phyloP scores from a whole-genome alignment of 2,888 invertebrate genomes.

The Amiota communis region DNA sequence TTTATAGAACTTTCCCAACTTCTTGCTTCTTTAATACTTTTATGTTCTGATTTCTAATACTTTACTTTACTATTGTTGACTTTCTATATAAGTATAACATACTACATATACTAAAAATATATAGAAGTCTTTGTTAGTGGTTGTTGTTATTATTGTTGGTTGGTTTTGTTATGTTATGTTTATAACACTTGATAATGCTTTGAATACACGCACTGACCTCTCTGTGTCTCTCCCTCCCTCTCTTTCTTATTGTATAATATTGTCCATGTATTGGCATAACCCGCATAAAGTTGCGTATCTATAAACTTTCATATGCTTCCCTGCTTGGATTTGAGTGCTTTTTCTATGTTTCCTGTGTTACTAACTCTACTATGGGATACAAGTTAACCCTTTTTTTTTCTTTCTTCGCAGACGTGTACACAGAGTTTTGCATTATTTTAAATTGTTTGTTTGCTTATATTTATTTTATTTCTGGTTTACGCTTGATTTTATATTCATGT shows the following conservation, averaged over 20 bases:
- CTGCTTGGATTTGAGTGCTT: conserved; percentile 44
- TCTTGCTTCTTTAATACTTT: conserved; percentile 21
- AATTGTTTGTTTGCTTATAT: conserved; percentile 52
- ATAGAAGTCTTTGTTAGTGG: conserved; percentile 24
- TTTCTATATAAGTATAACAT: no score
- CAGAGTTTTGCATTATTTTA: conserved; percentile 61
- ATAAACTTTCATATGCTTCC: conserved; percentile 1
- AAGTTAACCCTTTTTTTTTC: not conserved
- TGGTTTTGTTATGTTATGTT: conserved; percentile 41
- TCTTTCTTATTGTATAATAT: not conserved
- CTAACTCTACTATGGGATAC: not conserved
- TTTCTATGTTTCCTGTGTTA: not conserved
- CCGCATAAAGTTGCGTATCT: conserved; percentile 8
- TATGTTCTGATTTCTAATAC: not conserved
- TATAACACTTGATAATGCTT: conserved; percentile 64
- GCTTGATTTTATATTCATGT: conserved; percentile 54
- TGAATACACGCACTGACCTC: conserved; percentile 59
- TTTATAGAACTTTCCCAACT: not conserved
- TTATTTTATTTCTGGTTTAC: conserved; percentile 39
- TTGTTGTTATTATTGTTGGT: conserved; percentile 19
- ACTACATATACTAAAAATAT: no score
- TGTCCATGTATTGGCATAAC: conserved; percentile 43
- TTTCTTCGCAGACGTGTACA: not conserved
- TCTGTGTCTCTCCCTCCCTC: conserved; percentile 26
- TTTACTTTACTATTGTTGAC: no score